These are phyloP conservation scores for Amphipyra tragopoginis DNA, from an alignment of 2,888 invertebrate species.

Conservation along the genomic window DNA sequence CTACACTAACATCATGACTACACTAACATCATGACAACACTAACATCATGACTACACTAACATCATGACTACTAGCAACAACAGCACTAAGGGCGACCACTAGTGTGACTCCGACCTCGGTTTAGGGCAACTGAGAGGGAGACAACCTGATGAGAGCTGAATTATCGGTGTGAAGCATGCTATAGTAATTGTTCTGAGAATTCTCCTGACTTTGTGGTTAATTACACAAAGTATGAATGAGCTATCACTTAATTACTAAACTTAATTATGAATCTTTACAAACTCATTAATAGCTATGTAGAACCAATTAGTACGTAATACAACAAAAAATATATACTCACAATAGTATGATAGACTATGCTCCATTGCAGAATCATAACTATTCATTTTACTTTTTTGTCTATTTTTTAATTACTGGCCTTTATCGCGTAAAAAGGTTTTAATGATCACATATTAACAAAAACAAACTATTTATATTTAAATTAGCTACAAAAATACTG, in stretches of 20 bases:
- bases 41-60: too few species aligned
- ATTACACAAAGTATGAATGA: background rate
- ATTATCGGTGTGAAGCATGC: too few species aligned
- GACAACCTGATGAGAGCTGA: too few species aligned
- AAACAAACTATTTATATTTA: slow-evolving; percentile 10
- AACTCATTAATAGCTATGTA: background rate
- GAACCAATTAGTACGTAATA: too few species aligned
- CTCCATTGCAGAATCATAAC: slow-evolving; percentile 35
- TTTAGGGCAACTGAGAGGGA: too few species aligned
- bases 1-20: too few species aligned
- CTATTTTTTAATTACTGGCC: slow-evolving; percentile 72
- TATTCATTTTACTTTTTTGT: slow-evolving; percentile 26
- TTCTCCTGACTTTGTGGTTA: too few species aligned
- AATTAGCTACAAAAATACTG: slow-evolving; percentile 48
- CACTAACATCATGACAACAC: too few species aligned
- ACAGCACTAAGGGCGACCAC: too few species aligned
- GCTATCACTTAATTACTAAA: background rate
- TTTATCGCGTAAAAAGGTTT: slow-evolving; percentile 41
- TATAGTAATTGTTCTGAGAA: too few species aligned
- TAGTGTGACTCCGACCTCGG: too few species aligned
- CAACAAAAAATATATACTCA: slow-evolving; percentile 38
- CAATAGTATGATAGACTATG: slow-evolving; percentile 22
- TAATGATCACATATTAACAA: slow-evolving; percentile 38
- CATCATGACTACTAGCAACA: too few species aligned
- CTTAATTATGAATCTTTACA: background rate